Percentiles rank a stretch among this genome's conserved stretches.
Conservation (phyloP, 2,113 vertebrate species). For the Oryzias woworae region DNA sequence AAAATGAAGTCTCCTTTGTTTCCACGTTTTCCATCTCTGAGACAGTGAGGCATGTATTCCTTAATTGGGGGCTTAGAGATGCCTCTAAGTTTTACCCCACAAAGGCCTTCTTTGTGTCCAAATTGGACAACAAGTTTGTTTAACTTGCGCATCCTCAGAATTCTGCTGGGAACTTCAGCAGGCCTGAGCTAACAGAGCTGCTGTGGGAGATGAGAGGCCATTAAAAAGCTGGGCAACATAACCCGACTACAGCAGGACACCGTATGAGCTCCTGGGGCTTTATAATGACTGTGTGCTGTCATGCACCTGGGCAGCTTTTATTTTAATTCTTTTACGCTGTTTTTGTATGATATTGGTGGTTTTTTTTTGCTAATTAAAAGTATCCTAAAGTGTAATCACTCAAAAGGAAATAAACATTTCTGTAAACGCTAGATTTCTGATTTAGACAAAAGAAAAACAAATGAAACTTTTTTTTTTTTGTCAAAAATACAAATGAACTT, state of each 20-base stretch:
- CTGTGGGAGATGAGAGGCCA: not conserved
- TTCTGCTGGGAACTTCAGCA: conserved; percentile 43
- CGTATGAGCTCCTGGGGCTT: not conserved
- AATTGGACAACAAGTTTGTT: conserved; percentile 62
- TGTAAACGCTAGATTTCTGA: too few relatives aligned
- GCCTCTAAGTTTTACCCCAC: conserved; percentile 36
- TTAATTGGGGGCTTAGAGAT: conserved; percentile 68
- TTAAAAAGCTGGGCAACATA: conserved; percentile 4
- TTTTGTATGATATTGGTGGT: too few relatives aligned
- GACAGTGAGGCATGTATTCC: conserved; percentile 46
- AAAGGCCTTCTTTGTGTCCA: conserved; percentile 74
- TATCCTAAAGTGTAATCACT: too few relatives aligned
- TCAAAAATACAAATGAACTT: too few relatives aligned
- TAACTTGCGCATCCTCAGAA: conserved; percentile 26
- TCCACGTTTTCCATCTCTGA: conserved; percentile 30
- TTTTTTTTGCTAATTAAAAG: too few relatives aligned
- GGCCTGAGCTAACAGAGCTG: conserved; percentile 18
- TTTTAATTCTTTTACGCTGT: not conserved
- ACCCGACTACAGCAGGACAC: not conserved
- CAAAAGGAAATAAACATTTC: too few relatives aligned
- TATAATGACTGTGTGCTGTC: not conserved
- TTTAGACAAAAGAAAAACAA: too few relatives aligned
- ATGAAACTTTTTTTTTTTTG: too few relatives aligned
- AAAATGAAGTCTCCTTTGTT: conserved; percentile 54
- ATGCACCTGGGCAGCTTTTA: not conserved